Conservation (phyloP, 2,797 vertebrate genomes). For the Rhodeus uyekii region DNA sequence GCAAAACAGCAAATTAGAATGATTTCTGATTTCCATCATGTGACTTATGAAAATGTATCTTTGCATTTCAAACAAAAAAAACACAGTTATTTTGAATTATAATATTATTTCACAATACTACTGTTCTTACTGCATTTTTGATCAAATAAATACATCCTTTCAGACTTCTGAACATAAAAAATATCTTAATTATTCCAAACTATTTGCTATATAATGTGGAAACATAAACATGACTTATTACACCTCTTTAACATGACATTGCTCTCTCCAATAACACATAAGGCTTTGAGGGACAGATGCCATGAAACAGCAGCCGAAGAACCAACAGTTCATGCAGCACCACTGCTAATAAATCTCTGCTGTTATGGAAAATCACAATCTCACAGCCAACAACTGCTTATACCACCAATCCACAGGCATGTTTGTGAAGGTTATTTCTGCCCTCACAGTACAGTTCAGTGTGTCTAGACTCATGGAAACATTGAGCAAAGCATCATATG, state of each 20-base stretch:
- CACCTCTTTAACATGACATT: constrained; percentile 13
- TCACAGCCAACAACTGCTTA: constrained; percentile 46
- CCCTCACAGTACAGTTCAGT: not conserved
- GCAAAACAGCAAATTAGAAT: not conserved
- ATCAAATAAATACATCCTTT: not conserved
- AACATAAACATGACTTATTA: not conserved
- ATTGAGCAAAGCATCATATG: constrained; percentile 31
- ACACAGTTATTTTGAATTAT: not conserved
- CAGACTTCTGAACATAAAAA: not conserved
- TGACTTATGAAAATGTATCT: not conserved
- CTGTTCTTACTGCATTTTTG: not conserved
- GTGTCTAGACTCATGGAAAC: constrained; percentile 8
- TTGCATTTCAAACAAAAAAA: not conserved
- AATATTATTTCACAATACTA: not conserved
- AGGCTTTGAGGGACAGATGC: constrained; percentile 28
- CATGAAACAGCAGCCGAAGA: constrained; percentile 3
- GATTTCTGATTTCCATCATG: not conserved
- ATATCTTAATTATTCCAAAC: not conserved
- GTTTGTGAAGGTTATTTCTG: constrained; percentile 41
- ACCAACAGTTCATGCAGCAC: not conserved
- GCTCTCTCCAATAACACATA: constrained; percentile 27
- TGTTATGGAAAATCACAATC: constrained; percentile 68
- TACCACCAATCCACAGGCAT: constrained; percentile 40
- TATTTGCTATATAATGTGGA: not conserved
- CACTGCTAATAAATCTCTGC: constrained; percentile 61